Evolutionary conservation across 2,113 vertebrate genomes (phyloP), one percentile per base, ranked within the genome.

Genomic region (Gavialis gangeticus): DNA sequence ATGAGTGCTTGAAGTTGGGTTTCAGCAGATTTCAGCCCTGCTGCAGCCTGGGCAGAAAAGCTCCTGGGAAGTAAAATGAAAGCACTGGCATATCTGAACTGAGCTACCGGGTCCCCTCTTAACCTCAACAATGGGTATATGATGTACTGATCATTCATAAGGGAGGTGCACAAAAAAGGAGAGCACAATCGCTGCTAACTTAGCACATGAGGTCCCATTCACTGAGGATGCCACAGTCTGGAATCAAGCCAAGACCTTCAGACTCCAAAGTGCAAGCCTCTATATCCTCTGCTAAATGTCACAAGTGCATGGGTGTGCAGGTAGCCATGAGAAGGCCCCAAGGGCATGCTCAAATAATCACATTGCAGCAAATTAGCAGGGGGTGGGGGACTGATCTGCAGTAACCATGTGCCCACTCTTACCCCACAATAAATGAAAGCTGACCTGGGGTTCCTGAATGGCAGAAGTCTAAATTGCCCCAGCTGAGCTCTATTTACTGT

Each of bases 11-110:
- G 95, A 93, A 97, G 96, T 58, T 77, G 87, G 57, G 55, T 77
- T 90, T 97, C 94, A 96, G 93, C 83, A 97, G 97, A 97, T 96
- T 82, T 84, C 92, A 89, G 92, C 21, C 91, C 85, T 95, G 87
- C 75, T 75, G 87, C 24, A 94, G 91, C 91, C 88, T 54, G 60
- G 87, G 95, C 91, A 93, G 85, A 93, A 96, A 93, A 85, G 58
- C 75, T 75, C 69, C 57, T 94, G 71, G 93, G 89, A 91, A 95
- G 37, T 64, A 83, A 93, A 94, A 92, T 83, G 56, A 96, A 90
- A 95, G 89, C 37, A 92, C 82, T 64, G 82, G 71, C 81, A 79
- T 90, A 93, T 93, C 91, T 85, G 82, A 95, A 95, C 93, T 82
- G 87, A 90, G 84, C 94, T 91, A 91, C 69, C 25, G 92, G 84